Conservation (phyloP, 2,113 vertebrate species). For the Xenotilapia flavipinnis region DNA sequence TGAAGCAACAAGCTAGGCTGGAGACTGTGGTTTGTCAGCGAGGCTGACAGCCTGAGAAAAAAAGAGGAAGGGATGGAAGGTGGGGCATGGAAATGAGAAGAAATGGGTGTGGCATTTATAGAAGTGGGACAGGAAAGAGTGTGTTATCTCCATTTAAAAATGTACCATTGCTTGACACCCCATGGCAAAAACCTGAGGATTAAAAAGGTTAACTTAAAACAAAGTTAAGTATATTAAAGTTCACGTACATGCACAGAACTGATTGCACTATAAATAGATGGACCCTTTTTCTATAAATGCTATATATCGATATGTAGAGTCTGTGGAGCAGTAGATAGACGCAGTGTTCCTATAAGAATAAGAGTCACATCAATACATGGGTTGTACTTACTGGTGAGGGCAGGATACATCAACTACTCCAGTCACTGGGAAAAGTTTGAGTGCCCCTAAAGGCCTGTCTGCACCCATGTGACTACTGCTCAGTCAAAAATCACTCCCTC, state of each 20-base stretch:
- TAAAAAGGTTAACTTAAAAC: neutral
- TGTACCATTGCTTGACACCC: neutral
- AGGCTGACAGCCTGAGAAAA: neutral
- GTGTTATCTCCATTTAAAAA: neutral
- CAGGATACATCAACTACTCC: neutral
- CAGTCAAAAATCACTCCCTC: neutral
- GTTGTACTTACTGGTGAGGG: neutral
- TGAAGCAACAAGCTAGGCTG: fast-evolving
- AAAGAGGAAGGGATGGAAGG: neutral
- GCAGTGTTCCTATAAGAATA: neutral
- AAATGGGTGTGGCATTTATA: neutral
- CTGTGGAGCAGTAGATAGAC: neutral
- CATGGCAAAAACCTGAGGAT: neutral
- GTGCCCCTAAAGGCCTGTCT: neutral
- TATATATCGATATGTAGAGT: neutral
- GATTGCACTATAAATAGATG: neutral
- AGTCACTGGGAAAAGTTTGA: neutral
- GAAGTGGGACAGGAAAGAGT: neutral
- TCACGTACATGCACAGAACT: neutral
- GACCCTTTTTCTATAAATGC: neutral
- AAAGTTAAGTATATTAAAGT: neutral
- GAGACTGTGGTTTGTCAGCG: neutral
- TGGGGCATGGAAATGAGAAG: neutral
- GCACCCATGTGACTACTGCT: neutral
- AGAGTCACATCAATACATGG: neutral